Evolutionary conservation across 1,140 invertebrate genomes (phyloP).

Genomic region (Babylonia areolata): DNA sequence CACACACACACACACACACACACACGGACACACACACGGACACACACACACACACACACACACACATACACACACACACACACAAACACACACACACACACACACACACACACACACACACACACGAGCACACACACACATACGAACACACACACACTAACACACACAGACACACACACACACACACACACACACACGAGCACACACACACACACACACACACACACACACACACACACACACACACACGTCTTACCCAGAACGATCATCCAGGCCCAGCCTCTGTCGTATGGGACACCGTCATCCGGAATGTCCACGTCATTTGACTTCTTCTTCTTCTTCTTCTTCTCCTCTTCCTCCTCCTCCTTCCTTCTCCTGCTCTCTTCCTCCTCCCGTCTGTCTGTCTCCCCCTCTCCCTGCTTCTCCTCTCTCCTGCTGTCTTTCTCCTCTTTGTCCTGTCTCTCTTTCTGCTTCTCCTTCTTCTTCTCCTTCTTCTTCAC

Average conservation of each 20-base stretch:
- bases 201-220: constrained; percentile 21
- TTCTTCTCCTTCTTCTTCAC: too few species aligned
- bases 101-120: too few species aligned
- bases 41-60: background rate
- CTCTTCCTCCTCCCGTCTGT: too few species aligned
- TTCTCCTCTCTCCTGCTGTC: too few species aligned
- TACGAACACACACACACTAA: constrained; percentile 1
- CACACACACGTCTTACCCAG: background rate
- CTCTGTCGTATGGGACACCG: constrained; percentile 25
- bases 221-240: constrained; percentile 1
- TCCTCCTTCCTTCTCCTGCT: too few species aligned
- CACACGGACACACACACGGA: background rate
- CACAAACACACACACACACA: too few species aligned
- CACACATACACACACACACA: too few species aligned
- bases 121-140: background rate
- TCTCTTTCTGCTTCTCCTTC: too few species aligned
- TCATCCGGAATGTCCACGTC: background rate
- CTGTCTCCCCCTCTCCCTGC: too few species aligned
- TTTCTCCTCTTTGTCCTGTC: too few species aligned
- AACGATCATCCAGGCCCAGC: constrained; percentile 40
- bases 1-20: background rate
- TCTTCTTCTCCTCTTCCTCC: background rate
- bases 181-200: background rate
- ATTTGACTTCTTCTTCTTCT: background rate
- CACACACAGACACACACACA: constrained; percentile 15